Evolutionary conservation across 2,888 invertebrate species (phyloP), one percentile per base, ranked within the genome.

Genomic region (Eucera pruinosa): DNA sequence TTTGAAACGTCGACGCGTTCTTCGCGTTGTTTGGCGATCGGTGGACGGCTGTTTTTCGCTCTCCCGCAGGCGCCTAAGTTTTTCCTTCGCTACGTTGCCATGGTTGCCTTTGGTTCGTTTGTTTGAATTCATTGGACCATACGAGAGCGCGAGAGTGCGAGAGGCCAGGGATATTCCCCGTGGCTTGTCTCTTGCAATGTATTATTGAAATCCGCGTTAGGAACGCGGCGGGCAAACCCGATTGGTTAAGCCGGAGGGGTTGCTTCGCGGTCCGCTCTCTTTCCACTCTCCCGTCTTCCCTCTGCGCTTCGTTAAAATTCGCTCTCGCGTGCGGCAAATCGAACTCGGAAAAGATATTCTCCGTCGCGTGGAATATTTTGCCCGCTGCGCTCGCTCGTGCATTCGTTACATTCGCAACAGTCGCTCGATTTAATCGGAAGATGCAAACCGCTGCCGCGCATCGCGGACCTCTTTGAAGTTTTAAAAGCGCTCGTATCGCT

Each of bases 91-190:
- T 71, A 54, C 18, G 85, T 89, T 80, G 71, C 87, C 76, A 88
- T 87, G 85, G 79, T 69, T 86, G 86, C 86, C 78, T 79, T 81
- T 81, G 73, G 79, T 78, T 78, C 83, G 79, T 86, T 87, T 87
- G 85, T 88, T 87, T 89, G 88, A 87, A 88, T 83, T 87, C 87
- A 81, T 78, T 83, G 85, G 82, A 87, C 86, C 82, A 81, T 84
- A 72, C 58, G 52, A 76, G 48, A 60, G 68, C n/a, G n/a, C n/a
- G n/a, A n/a, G n/a, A n/a, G 80, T 84, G 73, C 58, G 52, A 76
- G 48, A 60, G 68, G 54, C 64, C 48, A 74, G 69, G 75, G 68
- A 71, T 55, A 66, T 54, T 71, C 80, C 48, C 77, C 48, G 36
- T 57, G 27, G 78, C 60, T 67, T 61, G 72, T 78, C 73, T 76